Base-by-base conservation (phyloP, 2,113 vertebrate species). In the Pica pica region DNA sequence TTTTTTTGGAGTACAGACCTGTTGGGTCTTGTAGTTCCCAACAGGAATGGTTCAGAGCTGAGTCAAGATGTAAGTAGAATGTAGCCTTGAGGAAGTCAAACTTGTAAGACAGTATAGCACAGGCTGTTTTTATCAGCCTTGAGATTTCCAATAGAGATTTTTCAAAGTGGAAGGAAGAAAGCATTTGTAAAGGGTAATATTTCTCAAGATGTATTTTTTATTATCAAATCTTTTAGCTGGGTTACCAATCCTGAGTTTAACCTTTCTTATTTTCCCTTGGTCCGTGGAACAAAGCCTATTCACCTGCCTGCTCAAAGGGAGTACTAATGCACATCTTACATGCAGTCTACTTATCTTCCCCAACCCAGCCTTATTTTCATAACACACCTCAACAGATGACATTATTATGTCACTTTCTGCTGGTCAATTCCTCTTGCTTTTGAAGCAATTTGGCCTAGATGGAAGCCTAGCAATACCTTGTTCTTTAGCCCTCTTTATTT, bases 341-440 rank as follows among this genome's bases (percentile, higher is more conserved):
- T 47, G 21, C 24, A 60, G 47, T 30, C 27, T 70, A 47, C 35
- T 87, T 75, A 47, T 63, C 17, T 63, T 37, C 42, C 28, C 10
- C 42, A 70, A 33, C 2, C 10, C 33, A 47, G 21, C 5, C 42
- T 83, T 87, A 61, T 88, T 95, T 90, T 91, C 73, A 49, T 44
- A 77, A 49, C 11, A 76, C 30, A 57, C 7, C 10, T 46, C 37
- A 50, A 52, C 8, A 50, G 35, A 81, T 64, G 60, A 70, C 30
- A 33, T 85, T 59, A 91, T 95, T 85, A 61, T 71, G 28, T 27
- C 1, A 67, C 81, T 95, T 95, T 88, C 39, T 90, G 39, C 37
- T 33, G 10, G 24, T 44, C 16, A 20, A 31, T 68, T 91, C 27
- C 44, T 71, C 44, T 68, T 56, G 12, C 69, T 83, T 95, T 57